Conservation (phyloP, 2,797 vertebrate genomes). For the Rhinatrema bivittatum region DNA sequence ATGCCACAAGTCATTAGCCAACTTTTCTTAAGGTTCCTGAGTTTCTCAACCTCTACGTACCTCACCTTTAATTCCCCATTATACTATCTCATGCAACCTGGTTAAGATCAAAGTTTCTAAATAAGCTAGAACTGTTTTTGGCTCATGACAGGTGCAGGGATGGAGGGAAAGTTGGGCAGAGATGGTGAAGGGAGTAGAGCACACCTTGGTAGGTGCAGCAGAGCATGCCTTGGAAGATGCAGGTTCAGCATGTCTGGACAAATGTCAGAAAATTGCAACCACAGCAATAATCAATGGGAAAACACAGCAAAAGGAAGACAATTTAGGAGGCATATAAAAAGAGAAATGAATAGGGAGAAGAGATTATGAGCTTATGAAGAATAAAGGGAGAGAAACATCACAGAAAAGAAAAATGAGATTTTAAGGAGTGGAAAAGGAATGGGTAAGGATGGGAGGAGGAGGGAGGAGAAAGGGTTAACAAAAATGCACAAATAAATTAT, state of each 20-base stretch:
- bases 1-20: too few relatives aligned
- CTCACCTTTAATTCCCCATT: too few relatives aligned
- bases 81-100: too few relatives aligned
- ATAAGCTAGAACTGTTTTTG: not conserved
- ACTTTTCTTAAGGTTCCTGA: too few relatives aligned
- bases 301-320: too few relatives aligned
- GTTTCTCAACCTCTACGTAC: too few relatives aligned
- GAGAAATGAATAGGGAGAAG: not conserved
- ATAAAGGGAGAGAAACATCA: constrained; percentile 11
- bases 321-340: too few relatives aligned
- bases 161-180: not conserved
- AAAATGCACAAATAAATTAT: constrained; percentile 65
- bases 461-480: constrained; percentile 44
- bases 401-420: constrained; percentile 21
- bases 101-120: too few relatives aligned
- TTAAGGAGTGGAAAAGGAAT: constrained; percentile 10
- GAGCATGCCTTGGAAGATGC: too few relatives aligned
- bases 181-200: constrained; percentile 4
- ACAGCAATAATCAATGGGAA: constrained; percentile 28
- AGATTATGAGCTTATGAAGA: constrained; percentile 1
- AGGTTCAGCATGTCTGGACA: constrained; percentile 1
- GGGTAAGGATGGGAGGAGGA: constrained; percentile 2
- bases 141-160: not conserved
- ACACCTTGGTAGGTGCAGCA: too few relatives aligned
- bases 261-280: constrained; percentile 16